Conservation (phyloP, 2,888 invertebrate genomes). For the Invenusta paracnida region DNA sequence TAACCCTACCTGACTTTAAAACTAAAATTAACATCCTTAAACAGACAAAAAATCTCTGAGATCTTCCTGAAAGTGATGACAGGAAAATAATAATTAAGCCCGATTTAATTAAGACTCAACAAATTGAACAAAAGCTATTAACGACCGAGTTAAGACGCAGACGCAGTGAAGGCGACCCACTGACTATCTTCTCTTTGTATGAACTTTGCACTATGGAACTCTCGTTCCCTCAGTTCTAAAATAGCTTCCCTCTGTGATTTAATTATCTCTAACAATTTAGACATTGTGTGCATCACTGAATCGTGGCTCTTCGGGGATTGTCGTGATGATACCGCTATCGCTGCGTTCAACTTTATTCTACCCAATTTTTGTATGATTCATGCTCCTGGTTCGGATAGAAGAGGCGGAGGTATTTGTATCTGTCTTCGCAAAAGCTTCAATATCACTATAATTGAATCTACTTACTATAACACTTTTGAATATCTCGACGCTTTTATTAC, state of each 20-base stretch:
- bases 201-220: neutral
- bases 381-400: too few species aligned
- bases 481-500: too few species aligned
- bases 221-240: neutral
- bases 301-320: neutral
- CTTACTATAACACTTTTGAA: too few species aligned
- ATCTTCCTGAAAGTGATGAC: neutral
- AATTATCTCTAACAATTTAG: neutral
- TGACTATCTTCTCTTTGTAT: neutral
- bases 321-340: neutral
- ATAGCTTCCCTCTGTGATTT: too few species aligned
- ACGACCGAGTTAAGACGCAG: neutral
- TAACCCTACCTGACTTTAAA: neutral
- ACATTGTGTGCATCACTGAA: neutral
- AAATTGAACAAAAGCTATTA: neutral
- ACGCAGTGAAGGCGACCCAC: neutral
- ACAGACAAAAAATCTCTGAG: neutral
- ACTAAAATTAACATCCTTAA: neutral
- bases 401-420: too few species aligned
- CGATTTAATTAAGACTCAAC: neutral
- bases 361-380: too few species aligned
- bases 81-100: neutral
- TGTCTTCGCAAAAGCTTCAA: too few species aligned
- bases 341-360: too few species aligned
- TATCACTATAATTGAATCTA: too few species aligned